Evolutionary conservation across 2,113 vertebrate genomes (phyloP).

Genomic region (Nannospalax galili): DNA sequence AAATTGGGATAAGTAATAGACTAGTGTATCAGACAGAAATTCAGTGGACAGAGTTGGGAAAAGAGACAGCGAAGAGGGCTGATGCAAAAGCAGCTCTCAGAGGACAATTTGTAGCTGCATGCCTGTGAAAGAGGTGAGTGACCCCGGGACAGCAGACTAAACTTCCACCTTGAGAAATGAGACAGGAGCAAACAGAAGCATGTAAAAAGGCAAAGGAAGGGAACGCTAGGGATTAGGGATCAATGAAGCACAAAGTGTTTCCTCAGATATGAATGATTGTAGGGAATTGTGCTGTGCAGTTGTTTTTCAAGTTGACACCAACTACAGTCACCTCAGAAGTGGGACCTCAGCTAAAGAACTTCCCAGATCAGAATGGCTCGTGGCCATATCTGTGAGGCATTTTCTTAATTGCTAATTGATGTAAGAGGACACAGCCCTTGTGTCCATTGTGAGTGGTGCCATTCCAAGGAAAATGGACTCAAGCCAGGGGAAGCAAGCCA

Average conservation of each 20-base stretch:
- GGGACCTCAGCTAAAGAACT: too few relatives aligned
- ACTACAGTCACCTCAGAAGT: too few relatives aligned
- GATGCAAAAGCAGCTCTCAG: background rate
- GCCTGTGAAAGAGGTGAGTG: background rate
- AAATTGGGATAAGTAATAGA: background rate
- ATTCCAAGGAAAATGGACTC: too few relatives aligned
- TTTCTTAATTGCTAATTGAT: too few relatives aligned
- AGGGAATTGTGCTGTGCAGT: too few relatives aligned
- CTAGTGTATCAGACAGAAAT: background rate
- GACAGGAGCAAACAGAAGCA: background rate
- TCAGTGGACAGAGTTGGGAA: background rate
- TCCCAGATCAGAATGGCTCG: too few relatives aligned
- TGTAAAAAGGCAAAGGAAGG: background rate
- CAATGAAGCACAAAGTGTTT: background rate
- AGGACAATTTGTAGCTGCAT: background rate
- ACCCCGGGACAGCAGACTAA: background rate
- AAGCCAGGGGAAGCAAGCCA: too few relatives aligned
- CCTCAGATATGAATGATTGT: background rate
- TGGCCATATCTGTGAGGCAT: too few relatives aligned
- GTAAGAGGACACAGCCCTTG: too few relatives aligned
- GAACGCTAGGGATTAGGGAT: background rate
- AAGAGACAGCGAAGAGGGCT: background rate
- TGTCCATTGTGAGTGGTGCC: too few relatives aligned
- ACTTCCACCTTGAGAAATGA: background rate
- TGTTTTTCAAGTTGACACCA: too few relatives aligned